These are phyloP conservation scores for Rotaria macrura DNA, from an alignment of 2,888 invertebrate species.

Conservation along the genomic window DNA sequence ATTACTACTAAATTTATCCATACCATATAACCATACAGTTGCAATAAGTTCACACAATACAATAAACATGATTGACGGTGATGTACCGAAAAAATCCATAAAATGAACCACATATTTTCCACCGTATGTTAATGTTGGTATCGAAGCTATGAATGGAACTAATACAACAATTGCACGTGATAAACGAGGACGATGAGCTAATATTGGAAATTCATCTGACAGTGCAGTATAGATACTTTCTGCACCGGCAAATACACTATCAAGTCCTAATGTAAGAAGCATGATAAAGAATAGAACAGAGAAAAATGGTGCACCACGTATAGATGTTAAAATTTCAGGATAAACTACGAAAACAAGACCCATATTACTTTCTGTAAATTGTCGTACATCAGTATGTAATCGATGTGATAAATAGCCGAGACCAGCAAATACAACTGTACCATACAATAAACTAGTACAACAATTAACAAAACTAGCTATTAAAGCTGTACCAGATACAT, in stretches of 20 bases:
- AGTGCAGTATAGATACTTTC: slow-evolving; percentile 31
- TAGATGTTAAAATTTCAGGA: slow-evolving; percentile 84
- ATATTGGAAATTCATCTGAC: slow-evolving; percentile 32
- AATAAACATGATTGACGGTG: slow-evolving; percentile 26
- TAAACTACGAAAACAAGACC: slow-evolving; percentile 86
- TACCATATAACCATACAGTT: slow-evolving; percentile 27
- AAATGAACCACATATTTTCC: slow-evolving; percentile 32
- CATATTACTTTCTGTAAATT: slow-evolving; percentile 66
- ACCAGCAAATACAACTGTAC: slow-evolving; percentile 46
- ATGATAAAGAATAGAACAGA: slow-evolving; percentile 88
- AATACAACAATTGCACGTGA: slow-evolving; percentile 22
- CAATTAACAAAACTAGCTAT: slow-evolving; percentile 36
- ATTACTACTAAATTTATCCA: slow-evolving; percentile 22
- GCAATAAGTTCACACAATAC: slow-evolving; percentile 23
- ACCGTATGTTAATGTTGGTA: slow-evolving; percentile 30
- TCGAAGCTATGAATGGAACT: slow-evolving; percentile 26
- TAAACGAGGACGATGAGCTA: slow-evolving; percentile 5
- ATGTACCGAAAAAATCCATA: slow-evolving; percentile 30
- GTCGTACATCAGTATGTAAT: slow-evolving; percentile 71
- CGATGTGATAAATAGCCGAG: slow-evolving; percentile 67
- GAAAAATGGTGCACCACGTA: slow-evolving; percentile 85
- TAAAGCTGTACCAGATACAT: slow-evolving; percentile 45
- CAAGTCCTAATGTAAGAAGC: slow-evolving; percentile 72
- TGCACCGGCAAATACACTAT: slow-evolving; percentile 48
- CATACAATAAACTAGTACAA: slow-evolving; percentile 37